Evolutionary conservation across 2,888 invertebrate species (phyloP).

Genomic region (Campoplex capitator): DNA sequence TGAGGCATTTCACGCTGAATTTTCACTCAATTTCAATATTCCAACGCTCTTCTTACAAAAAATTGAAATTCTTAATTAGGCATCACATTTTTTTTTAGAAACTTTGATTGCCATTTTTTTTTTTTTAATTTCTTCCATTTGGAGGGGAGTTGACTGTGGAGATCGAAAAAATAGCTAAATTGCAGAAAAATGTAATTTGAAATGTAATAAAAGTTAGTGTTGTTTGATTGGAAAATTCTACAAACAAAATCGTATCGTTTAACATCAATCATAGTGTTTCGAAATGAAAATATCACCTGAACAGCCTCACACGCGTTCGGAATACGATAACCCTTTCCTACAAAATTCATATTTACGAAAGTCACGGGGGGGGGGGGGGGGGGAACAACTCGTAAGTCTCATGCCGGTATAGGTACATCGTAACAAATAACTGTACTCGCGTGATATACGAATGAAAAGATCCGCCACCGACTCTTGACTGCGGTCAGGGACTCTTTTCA

Average conservation of each 20-base stretch:
- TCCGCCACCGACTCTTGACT: slow-evolving; percentile 40
- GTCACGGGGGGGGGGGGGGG: no score
- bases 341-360: slow-evolving; percentile 28
- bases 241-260: neutral
- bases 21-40: neutral
- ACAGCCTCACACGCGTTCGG: neutral
- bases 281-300: neutral
- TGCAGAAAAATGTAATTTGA: neutral
- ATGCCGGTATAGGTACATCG: neutral
- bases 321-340: neutral
- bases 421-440: neutral
- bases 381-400: neutral
- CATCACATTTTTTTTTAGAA: neutral
- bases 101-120: neutral
- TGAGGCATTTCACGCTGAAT: neutral
- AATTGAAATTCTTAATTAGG: neutral
- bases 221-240: neutral
- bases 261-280: neutral
- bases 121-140: neutral
- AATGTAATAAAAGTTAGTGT: neutral
- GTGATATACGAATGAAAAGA: slow-evolving; percentile 7
- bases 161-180: no score
- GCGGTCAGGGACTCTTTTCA: slow-evolving; percentile 62
- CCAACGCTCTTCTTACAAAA: neutral
- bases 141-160: neutral